These are phyloP conservation scores for Heliocidaris tuberculata DNA, from an alignment of 35 echinoderm and acorn worm genomes.

Conservation along the genomic window DNA sequence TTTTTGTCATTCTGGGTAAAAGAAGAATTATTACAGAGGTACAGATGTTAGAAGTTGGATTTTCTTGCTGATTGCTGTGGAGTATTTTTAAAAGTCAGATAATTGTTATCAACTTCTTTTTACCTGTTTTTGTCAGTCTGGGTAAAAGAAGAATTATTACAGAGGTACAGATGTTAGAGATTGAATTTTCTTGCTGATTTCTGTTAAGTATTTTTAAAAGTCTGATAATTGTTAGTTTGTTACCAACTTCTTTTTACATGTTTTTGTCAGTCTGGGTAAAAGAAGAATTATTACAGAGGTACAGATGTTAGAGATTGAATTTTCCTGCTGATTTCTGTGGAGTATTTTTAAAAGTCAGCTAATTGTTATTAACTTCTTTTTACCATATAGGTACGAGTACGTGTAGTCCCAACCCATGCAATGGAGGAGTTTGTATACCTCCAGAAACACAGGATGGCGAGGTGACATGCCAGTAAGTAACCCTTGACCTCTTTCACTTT, in stretches of 20 bases:
- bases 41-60: background rate
- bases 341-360: background rate
- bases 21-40: background rate
- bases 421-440: background rate
- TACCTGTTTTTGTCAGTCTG: background rate
- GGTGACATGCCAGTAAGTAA: conserved; percentile 36
- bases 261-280: background rate
- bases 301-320: background rate
- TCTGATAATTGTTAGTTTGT: no score
- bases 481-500: conserved; percentile 14
- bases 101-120: no score
- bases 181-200: background rate
- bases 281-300: background rate
- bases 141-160: background rate
- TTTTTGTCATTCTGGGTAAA: background rate
- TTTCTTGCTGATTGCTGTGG: background rate
- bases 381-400: background rate
- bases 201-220: no score
- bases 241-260: no score
- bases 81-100: no score
- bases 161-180: background rate
- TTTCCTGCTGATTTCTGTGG: background rate
- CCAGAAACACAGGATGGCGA: background rate
- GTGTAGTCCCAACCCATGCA: conserved; percentile 21
- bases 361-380: background rate